Evolutionary conservation across 2,113 vertebrate species (phyloP).

Genomic region (Trogon surrucura): DNA sequence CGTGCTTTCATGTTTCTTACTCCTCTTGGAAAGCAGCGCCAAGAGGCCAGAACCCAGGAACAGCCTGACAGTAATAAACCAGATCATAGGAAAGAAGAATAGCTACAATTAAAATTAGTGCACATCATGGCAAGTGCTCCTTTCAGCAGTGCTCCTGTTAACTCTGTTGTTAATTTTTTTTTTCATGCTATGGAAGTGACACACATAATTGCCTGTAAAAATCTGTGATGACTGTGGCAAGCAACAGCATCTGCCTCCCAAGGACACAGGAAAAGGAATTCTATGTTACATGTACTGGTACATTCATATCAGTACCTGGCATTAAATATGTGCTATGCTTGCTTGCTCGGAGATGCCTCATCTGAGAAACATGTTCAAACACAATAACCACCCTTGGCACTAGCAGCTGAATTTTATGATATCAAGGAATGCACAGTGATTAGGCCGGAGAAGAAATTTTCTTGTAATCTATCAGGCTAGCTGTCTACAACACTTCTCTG

Average conservation of each 20-base stretch:
- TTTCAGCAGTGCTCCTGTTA: slow-evolving; percentile 5
- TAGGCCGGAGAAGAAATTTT: neutral
- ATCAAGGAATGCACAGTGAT: neutral
- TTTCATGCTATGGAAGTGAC: neutral
- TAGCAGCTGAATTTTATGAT: neutral
- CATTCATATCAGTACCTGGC: neutral
- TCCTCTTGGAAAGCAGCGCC: neutral
- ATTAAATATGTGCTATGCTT: neutral
- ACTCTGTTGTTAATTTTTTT: neutral
- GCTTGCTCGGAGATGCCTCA: neutral
- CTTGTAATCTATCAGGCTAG: neutral
- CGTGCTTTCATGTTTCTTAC: neutral
- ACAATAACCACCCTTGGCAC: neutral
- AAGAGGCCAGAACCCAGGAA: neutral
- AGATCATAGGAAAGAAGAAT: neutral
- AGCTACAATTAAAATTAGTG: neutral
- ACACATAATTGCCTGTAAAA: neutral
- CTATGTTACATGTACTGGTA: neutral
- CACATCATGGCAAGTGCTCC: neutral
- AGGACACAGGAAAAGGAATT: neutral
- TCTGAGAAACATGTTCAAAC: neutral
- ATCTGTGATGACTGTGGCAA: neutral
- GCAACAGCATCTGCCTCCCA: neutral
- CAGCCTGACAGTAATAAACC: neutral
- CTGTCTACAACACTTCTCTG: neutral